Conservation (phyloP, 1,140 invertebrate species). For the Plectrocnemia conspersa region DNA sequence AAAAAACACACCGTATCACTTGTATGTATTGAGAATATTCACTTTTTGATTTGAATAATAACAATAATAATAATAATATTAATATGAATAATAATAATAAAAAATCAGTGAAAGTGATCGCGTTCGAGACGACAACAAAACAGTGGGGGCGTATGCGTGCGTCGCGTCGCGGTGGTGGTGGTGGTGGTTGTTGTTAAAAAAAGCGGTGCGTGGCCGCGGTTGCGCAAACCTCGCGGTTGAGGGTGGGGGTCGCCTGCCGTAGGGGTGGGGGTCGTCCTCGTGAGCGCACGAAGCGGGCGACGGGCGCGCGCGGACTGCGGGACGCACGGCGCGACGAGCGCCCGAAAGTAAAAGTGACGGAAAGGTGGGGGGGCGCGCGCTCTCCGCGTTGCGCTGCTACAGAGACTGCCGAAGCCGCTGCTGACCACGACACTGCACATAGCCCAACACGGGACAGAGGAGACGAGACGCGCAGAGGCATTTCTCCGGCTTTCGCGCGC, state of each 20-base stretch:
- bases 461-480: not conserved
- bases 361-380: not conserved
- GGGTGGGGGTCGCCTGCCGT: slow-evolving; percentile 7
- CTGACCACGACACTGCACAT: not conserved
- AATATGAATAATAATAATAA: too few relatives aligned
- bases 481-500: slow-evolving; percentile 10
- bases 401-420: not conserved
- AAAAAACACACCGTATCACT: too few relatives aligned
- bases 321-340: slow-evolving; percentile 32
- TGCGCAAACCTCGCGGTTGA: slow-evolving; percentile 31
- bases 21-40: too few relatives aligned
- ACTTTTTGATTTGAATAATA: too few relatives aligned
- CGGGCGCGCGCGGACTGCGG: slow-evolving; percentile 27
- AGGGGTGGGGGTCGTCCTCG: slow-evolving; percentile 11
- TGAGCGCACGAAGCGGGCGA: slow-evolving; percentile 29
- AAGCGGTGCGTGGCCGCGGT: too few relatives aligned
- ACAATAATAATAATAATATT: too few relatives aligned
- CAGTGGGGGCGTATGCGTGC: too few relatives aligned
- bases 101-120: too few relatives aligned
- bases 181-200: too few relatives aligned
- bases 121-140: too few relatives aligned
- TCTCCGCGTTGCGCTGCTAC: not conserved
- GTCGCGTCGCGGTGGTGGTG: too few relatives aligned
- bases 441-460: not conserved
- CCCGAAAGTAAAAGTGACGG: slow-evolving; percentile 51